A percentile compares a stretch with the other conserved stretches of the same genome.
Conservation (phyloP, 2,797 vertebrate species). For the Delichon dasypus region DNA sequence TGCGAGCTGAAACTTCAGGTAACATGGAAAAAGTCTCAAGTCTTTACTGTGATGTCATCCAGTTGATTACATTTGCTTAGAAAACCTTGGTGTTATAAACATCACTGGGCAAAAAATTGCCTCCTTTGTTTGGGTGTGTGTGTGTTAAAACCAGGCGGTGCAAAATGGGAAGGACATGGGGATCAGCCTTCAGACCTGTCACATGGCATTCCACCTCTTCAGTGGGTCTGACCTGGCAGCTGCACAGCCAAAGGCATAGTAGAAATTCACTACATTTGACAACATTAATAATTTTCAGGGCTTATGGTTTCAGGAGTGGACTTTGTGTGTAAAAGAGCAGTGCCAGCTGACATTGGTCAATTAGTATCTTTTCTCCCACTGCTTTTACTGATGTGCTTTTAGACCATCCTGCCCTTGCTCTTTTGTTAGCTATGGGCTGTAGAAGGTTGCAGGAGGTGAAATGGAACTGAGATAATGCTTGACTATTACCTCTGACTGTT, state of each 20-base stretch:
- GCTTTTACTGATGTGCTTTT: neutral
- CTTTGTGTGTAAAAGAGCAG: neutral
- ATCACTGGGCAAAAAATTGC: neutral
- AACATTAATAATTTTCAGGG: neutral
- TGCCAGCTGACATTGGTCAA: neutral
- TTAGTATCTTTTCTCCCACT: neutral
- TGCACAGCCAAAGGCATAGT: neutral
- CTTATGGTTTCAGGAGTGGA: neutral
- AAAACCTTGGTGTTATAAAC: neutral
- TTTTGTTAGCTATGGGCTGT: neutral
- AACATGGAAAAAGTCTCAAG: neutral
- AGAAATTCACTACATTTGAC: neutral
- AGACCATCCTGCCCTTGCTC: neutral
- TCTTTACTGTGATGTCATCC: neutral
- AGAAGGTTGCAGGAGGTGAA: neutral
- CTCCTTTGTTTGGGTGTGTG: neutral
- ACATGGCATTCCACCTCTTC: fast-evolving
- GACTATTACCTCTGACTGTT: neutral
- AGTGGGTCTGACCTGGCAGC: neutral
- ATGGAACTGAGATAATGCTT: neutral
- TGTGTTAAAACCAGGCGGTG: neutral
- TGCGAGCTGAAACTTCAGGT: neutral
- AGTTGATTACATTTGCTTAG: neutral
- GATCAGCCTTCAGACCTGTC: neutral
- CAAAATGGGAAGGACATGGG: fast-evolving